These are phyloP conservation scores for Dasyornis broadbenti DNA, from an alignment of 2,113 vertebrate species.

Conservation along the genomic window DNA sequence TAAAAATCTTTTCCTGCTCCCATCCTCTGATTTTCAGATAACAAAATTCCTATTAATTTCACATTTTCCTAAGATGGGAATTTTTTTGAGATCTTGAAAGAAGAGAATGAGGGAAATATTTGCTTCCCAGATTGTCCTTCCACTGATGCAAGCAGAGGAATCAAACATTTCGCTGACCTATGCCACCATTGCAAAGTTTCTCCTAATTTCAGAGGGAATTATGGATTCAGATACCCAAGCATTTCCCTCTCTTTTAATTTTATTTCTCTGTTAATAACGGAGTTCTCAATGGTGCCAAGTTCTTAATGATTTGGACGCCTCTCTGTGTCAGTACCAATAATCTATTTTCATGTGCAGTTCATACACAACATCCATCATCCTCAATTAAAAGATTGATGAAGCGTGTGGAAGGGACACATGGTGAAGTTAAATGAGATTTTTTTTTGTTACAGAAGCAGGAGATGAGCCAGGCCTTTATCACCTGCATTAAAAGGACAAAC, in stretches of 20 bases:
- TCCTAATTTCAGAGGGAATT: neutral
- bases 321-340: neutral
- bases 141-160: neutral
- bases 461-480: neutral
- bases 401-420: accelerated
- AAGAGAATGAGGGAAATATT: neutral
- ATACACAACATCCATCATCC: neutral
- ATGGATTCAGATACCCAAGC: neutral
- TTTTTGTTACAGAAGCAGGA: neutral
- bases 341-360: neutral
- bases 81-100: neutral
- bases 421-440: neutral
- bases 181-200: neutral
- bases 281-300: neutral
- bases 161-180: neutral
- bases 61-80: neutral
- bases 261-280: neutral
- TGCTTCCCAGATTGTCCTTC: neutral
- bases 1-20: neutral
- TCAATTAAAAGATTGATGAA: neutral
- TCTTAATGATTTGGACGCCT: neutral
- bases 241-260: neutral
- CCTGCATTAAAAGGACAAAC: neutral
- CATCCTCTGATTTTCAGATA: neutral
- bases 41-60: neutral